phyloP scores from a whole-genome alignment of 2,113 vertebrate genomes.

The Zeus faber region DNA sequence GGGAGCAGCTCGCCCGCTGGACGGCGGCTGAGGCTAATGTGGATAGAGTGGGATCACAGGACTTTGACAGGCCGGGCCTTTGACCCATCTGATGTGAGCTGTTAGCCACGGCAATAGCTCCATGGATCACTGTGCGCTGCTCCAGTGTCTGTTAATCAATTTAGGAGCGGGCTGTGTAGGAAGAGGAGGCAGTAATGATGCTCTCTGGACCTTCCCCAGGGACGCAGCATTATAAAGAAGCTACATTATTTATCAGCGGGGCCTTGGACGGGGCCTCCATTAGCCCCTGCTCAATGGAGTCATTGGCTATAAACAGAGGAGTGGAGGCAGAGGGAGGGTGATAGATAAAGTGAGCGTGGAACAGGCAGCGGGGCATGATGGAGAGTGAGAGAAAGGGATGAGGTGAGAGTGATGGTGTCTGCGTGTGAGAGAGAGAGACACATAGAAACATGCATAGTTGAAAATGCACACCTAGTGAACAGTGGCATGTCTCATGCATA shows the following conservation, averaged over 20 bases:
- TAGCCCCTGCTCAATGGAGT: constrained; percentile 88
- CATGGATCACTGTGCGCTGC: constrained; percentile 97
- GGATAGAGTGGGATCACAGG: constrained; percentile 49
- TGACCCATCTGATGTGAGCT: constrained; percentile 60
- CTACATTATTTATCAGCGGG: constrained; percentile 99
- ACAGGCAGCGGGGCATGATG: constrained; percentile 12
- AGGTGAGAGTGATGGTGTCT: constrained; percentile 34
- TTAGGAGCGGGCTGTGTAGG: constrained; percentile 88
- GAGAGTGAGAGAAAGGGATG: constrained; percentile 28
- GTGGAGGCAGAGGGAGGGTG: constrained; percentile 57
- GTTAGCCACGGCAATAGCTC: constrained; percentile 78
- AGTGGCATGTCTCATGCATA: no score
- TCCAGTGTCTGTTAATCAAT: constrained; percentile 99
- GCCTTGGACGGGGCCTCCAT: constrained; percentile 91
- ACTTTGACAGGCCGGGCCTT: constrained; percentile 51
- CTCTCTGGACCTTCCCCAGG: constrained; percentile 88
- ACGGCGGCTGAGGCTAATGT: constrained; percentile 55
- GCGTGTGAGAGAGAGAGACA: neutral
- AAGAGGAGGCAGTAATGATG: constrained; percentile 98
- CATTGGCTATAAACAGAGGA: constrained; percentile 70
- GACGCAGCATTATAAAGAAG: constrained; percentile 93
- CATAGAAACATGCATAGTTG: neutral
- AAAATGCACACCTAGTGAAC: no score
- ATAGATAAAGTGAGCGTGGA: constrained; percentile 43
- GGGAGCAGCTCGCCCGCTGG: constrained; percentile 44